Evolutionary conservation across 2,113 vertebrate genomes (phyloP).

Genomic region (Empidonax traillii): DNA sequence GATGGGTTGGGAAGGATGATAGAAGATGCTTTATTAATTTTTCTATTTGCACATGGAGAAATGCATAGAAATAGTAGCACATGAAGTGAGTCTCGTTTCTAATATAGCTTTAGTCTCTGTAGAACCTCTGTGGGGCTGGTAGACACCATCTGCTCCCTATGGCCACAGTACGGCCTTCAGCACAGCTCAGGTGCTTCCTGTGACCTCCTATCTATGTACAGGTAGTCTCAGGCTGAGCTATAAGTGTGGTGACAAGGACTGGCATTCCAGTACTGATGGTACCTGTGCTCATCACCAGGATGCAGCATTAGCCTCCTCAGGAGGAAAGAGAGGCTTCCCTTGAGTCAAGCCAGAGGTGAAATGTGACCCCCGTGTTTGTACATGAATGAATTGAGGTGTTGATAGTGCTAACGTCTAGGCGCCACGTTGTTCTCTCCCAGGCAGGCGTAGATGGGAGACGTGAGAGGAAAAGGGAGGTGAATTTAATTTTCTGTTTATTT

Average conservation of each 20-base stretch:
- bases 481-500: not conserved
- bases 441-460: not conserved
- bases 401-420: not conserved
- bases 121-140: not conserved
- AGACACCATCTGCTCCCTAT: rapidly evolving
- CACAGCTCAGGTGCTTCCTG: not conserved
- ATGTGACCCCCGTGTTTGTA: not conserved
- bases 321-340: not conserved
- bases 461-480: not conserved
- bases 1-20: not conserved
- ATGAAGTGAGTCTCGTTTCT: not conserved
- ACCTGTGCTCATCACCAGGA: not conserved
- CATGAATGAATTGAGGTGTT: not conserved
- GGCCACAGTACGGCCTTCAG: not conserved
- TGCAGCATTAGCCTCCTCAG: not conserved
- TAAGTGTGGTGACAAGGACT: not conserved
- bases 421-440: not conserved
- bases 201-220: not conserved
- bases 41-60: not conserved
- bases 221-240: rapidly evolving
- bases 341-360: rapidly evolving
- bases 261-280: rapidly evolving
- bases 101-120: not conserved
- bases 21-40: not conserved
- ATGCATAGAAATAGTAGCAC: not conserved